Evolutionary conservation across 2,113 vertebrate species (phyloP), one percentile per base, ranked within the genome.

Genomic region (Triplophysa rosa): DNA sequence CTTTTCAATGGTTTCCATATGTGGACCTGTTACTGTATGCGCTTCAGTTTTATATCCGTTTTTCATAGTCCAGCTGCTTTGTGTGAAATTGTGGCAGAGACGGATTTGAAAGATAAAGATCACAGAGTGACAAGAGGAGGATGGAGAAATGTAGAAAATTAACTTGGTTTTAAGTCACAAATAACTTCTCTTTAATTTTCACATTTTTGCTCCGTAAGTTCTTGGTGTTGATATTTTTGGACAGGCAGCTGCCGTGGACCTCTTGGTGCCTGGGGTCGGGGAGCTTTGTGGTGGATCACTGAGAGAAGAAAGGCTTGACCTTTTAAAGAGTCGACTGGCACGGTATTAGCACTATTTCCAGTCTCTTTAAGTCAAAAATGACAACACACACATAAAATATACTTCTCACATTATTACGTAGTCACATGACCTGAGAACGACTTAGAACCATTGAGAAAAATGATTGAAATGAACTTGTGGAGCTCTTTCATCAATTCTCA

Each of bases 251-350:
- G 97, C 98, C 45, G 95, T 98, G 82, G 98, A 99, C 87, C 96
- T 99, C 17, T 93, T 99, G 0, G 94, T 98, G 77, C 96, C 98
- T 61, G 95, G 93, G 80, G 87, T 97, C 24, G 98, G 98, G 67
- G 97, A 99, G 85, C 87, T 99, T 73, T 98, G 94, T 69, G 98
- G 98, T 80, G 98, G 97, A 76, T 95, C 96, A 37, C 92, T 99
- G 78, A 95, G 97, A 86, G 98, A 99, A 70, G 98, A 99, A 80
- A 92, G 98, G 69, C 90, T 93, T 75, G 90, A 94, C 59, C 81
- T 95, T 78, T 91, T 99, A 0, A 84, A 87, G 19, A 88, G 93
- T 52, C 94, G 92, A 19, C 89, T 99, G 40, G 86, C 93, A 83
- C 92, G 91, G 98, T 99, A 93, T 52, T 81, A 67, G 64, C 70